Evolutionary conservation across 2,888 invertebrate species (phyloP), one percentile per base, ranked within the genome.

Genomic region (Harpagoxenus sublaevis): DNA sequence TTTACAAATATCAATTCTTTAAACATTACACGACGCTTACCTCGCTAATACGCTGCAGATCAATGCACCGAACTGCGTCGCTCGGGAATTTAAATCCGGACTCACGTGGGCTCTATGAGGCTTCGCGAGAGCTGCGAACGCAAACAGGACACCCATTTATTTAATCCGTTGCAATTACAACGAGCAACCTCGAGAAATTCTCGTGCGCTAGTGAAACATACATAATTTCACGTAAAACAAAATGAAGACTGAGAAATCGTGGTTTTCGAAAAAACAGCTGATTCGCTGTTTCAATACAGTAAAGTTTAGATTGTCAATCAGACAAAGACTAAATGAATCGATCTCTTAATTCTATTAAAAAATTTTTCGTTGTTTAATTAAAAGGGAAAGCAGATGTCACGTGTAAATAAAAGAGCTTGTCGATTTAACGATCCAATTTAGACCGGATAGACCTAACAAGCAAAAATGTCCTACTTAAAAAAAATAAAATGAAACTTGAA

Each of bases 121-220:
- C 51, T 77, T 68, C 53, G 53, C 18, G 55, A 45, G n/a, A 78
- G 31, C 71, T 78, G 18, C 31, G 5, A 68, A 68, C n/a, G 1
- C 3, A n/a, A 77, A 12, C 53, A n/a, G 66, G 6, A 66, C 53
- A 4, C 12, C 23, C 28, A 66, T 66, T 35, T 6, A 35, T 53
- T 70, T 9, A 8, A 45, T 31, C 31, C 39, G 18, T 23, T 39
- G 23, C 35, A 35, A 35, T 6, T 35, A 6, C 28, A 15, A 28
- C 1, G 31, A 75, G 9, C 53, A 31, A 35, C 53, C 5, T 71
- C 15, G 12, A 4, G 28, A 55, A 55, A 55, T n/a, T n/a, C 9
- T n/a, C 8, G 23, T 35, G 35, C 28, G 23, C 18, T 39, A 18
- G 28, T 68, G 28, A 66, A 51, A 39, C 9, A 60, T 57, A 8